Percentiles rank a stretch among this genome's conserved stretches.
Evolutionary conservation across 2,888 invertebrate genomes (phyloP).

Genomic region (Limnephilus rhombicus): DNA sequence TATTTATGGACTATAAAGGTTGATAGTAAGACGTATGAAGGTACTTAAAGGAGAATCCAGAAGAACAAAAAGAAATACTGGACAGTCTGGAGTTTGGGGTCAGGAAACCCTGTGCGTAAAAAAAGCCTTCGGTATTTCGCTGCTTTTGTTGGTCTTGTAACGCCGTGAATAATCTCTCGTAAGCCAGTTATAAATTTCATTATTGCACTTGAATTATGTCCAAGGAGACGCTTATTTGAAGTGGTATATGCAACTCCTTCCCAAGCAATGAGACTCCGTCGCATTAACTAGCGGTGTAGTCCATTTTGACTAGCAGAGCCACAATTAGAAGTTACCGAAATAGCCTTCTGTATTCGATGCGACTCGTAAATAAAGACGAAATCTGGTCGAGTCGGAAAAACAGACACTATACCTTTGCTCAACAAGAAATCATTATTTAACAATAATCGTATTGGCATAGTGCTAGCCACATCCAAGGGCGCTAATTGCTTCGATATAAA

Average conservation of each 20-base stretch:
- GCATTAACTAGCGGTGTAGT: slow-evolving; percentile 35
- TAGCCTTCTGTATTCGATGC: slow-evolving; percentile 22
- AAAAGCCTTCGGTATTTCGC: background rate
- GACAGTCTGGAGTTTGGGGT: background rate
- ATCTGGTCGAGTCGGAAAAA: background rate
- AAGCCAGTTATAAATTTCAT: background rate
- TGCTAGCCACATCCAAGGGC: background rate
- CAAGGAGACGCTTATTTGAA: background rate
- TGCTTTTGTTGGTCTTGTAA: background rate
- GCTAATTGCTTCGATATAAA: background rate
- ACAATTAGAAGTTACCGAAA: slow-evolving; percentile 24
- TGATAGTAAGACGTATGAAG: background rate
- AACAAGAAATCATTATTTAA: background rate
- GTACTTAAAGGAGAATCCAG: background rate
- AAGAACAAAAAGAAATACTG: background rate
- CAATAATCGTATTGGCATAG: background rate
- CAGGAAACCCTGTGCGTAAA: background rate
- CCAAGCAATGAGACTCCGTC: slow-evolving; percentile 10
- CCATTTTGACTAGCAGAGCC: slow-evolving; percentile 36
- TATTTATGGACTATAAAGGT: background rate
- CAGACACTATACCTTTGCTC: background rate
- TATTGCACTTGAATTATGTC: background rate
- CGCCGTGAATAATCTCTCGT: background rate
- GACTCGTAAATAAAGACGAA: slow-evolving; percentile 37
- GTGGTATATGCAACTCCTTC: background rate